Conservation (phyloP, 2,113 vertebrate genomes). For the Thamnophis sirtalis region DNA sequence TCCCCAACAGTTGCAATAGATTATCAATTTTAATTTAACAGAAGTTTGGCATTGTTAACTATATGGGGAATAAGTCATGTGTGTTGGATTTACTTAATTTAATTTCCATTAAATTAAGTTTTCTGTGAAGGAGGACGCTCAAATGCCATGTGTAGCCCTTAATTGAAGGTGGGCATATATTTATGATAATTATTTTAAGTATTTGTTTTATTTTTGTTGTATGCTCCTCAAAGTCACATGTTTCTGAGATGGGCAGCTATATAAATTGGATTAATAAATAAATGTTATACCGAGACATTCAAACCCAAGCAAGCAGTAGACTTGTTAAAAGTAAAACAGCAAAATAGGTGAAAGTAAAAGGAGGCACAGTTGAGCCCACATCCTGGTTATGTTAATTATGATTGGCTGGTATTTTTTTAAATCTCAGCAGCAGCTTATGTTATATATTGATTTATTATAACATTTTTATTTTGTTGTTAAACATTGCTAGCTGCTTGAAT, state of each 20-base stretch:
- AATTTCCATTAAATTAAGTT: background rate
- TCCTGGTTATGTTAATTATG: background rate
- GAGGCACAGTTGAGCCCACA: background rate
- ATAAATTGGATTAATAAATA: background rate
- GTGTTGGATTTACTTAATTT: background rate
- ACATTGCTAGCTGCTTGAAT: background rate
- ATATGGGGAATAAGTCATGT: background rate
- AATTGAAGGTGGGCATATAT: background rate
- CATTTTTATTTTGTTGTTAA: background rate
- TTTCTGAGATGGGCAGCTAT: background rate
- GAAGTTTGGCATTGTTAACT: background rate
- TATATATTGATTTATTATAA: background rate
- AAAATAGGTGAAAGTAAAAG: background rate
- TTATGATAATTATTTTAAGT: background rate
- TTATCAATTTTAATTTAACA: background rate
- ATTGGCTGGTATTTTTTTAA: background rate
- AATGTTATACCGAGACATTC: background rate
- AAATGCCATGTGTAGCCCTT: background rate
- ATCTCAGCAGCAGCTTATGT: background rate
- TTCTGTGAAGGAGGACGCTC: background rate
- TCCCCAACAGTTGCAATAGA: background rate
- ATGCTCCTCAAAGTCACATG: background rate
- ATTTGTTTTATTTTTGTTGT: background rate
- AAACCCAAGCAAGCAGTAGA: background rate
- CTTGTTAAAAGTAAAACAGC: background rate